Conservation (phyloP, 2,797 vertebrate genomes). For the Sebastes dallii region DNA sequence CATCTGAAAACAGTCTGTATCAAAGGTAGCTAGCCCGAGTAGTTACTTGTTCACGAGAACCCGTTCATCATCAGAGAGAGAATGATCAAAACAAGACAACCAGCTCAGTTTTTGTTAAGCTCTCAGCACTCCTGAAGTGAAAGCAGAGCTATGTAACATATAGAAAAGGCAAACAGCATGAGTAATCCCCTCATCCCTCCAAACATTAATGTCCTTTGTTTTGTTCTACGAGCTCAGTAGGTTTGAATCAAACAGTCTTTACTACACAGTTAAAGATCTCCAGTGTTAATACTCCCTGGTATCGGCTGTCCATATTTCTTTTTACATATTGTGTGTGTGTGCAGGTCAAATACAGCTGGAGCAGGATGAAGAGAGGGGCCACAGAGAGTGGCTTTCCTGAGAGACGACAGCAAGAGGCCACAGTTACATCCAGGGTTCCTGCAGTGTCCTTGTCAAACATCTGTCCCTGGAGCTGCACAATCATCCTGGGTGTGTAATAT, state of each 20-base stretch:
- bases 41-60: conserved; percentile 2
- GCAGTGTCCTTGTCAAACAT: not conserved
- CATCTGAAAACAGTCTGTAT: conserved; percentile 47
- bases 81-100: not conserved
- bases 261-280: conserved; percentile 32
- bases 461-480: not conserved
- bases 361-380: conserved; percentile 38
- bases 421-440: conserved; percentile 23
- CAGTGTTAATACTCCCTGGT: conserved; percentile 28
- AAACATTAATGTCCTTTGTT: not conserved
- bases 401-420: conserved; percentile 64
- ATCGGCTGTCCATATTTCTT: not conserved
- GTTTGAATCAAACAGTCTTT: conserved; percentile 31
- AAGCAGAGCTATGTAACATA: conserved; percentile 15
- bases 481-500: not conserved
- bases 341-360: conserved; percentile 21
- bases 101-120: not conserved
- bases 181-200: not conserved
- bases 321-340: conserved; percentile 14
- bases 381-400: conserved; percentile 71
- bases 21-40: conserved; percentile 22
- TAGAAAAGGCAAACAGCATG: conserved; percentile 32
- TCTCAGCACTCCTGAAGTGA: not conserved
- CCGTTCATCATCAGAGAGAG: not conserved
- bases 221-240: conserved; percentile 29